Conservation (phyloP, 2,797 vertebrate species). For the Schizothorax lantsangensis region DNA sequence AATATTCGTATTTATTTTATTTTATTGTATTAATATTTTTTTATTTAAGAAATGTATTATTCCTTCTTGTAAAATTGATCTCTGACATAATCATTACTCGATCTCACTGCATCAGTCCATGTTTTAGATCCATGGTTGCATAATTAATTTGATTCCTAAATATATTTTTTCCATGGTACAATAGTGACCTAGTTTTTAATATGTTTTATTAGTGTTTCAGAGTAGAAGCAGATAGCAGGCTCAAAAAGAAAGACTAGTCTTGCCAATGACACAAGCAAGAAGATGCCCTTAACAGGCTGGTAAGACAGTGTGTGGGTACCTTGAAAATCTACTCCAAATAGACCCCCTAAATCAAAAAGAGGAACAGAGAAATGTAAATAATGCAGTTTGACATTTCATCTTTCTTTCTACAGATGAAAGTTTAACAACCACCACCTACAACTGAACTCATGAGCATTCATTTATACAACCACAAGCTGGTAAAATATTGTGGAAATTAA, state of each 20-base stretch:
- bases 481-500: neutral
- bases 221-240: neutral
- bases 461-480: neutral
- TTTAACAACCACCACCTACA: neutral
- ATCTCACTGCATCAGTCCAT: no score
- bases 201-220: neutral
- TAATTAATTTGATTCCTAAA: neutral
- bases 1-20: no score
- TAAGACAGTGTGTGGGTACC: neutral
- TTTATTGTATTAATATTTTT: no score
- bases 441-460: neutral
- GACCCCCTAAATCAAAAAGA: constrained; percentile 12
- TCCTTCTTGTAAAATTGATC: no score
- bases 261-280: neutral
- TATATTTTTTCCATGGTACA: neutral
- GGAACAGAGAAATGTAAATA: constrained; percentile 25
- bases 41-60: no score
- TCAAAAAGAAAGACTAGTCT: neutral
- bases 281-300: neutral
- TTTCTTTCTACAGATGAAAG: neutral
- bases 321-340: constrained; percentile 32
- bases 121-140: neutral
- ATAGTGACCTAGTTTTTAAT: neutral
- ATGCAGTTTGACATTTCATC: neutral
- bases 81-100: no score